Evolutionary conservation across 2,797 vertebrate genomes (phyloP).

Genomic region (Linurgus olivaceus): DNA sequence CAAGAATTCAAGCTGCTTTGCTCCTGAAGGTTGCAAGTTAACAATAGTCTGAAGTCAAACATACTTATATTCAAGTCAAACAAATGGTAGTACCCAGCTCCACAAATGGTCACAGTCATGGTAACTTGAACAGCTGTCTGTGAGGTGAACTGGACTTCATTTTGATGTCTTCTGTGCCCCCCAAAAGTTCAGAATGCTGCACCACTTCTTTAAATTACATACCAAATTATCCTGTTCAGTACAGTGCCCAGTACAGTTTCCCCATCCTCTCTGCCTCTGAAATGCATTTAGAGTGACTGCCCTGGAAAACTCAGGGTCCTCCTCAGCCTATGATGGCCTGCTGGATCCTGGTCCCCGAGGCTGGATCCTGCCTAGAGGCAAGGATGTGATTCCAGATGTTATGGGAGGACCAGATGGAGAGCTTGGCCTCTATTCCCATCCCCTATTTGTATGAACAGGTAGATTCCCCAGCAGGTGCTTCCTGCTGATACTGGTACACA

Average conservation of each 20-base stretch:
- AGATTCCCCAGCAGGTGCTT: neutral
- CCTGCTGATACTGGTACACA: neutral
- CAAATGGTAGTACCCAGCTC: neutral
- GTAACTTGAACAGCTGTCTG: neutral
- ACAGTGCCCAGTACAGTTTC: neutral
- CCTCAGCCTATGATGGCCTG: neutral
- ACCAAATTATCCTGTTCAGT: neutral
- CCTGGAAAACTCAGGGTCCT: neutral
- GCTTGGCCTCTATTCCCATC: neutral
- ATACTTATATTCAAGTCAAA: neutral
- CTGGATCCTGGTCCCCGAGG: neutral
- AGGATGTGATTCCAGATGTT: neutral
- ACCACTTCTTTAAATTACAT: neutral
- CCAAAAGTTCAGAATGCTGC: neutral
- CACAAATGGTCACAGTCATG: accelerated
- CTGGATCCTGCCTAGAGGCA: neutral
- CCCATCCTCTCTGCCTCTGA: neutral
- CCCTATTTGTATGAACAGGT: neutral
- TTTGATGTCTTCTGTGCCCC: neutral
- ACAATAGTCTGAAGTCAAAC: neutral
- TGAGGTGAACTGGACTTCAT: neutral
- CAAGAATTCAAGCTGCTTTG: neutral
- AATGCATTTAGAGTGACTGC: neutral
- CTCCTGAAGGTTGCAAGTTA: neutral
- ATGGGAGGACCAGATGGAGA: neutral